Evolutionary conservation across 2,797 vertebrate genomes (phyloP), one percentile per base, ranked within the genome.

Genomic region (Coccyzus lansbergi): DNA sequence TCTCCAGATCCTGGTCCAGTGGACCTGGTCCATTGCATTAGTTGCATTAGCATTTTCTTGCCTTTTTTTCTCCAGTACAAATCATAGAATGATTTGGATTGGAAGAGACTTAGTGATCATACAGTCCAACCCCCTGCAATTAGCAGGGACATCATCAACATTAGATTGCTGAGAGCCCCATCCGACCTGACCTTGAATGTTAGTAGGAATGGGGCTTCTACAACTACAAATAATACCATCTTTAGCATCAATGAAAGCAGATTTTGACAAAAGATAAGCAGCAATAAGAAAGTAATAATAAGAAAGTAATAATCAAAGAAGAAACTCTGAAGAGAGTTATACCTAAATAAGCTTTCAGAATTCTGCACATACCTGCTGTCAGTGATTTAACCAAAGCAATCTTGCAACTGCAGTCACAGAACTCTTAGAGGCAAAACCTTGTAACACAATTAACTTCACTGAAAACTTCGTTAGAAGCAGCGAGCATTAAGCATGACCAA

Each of bases 391-490:
- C 71, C n/a, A 77, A 89, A 93, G 36, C 82, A 83, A 42, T 62
- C 28, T 70, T 89, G n/a, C 22, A 83, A 34, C 53, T 80, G 52
- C 58, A 81, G 62, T 59, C 65, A 62, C 42, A 68, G 46, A 95
- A 24, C 71, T 93, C 64, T 87, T 70, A 55, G 64, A 85, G 58
- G 44, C 65, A 74, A 94, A 92, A 83, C 38, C 84, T 65, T 58
- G 31, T 93, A 89, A 91, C 26, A 15, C 38, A 94, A 95, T 95
- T 95, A 95, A 83, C 65, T 85, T 72, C 56, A 44, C 4, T 7
- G 68, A 40, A 93, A 93, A 89, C 71, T 46, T 92, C 5, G 28
- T 95, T 93, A 95, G 81, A 86, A 83, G 70, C 81, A 92, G 49
- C 21, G 81, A 78, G 76, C 40, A 59, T 94, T 83, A 91, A 63